Percentiles rank a stretch among this genome's conserved stretches.
These are phyloP conservation scores for Prochilodus magdalenae DNA, from an alignment of 2,113 vertebrate species.

Conservation along the genomic window DNA sequence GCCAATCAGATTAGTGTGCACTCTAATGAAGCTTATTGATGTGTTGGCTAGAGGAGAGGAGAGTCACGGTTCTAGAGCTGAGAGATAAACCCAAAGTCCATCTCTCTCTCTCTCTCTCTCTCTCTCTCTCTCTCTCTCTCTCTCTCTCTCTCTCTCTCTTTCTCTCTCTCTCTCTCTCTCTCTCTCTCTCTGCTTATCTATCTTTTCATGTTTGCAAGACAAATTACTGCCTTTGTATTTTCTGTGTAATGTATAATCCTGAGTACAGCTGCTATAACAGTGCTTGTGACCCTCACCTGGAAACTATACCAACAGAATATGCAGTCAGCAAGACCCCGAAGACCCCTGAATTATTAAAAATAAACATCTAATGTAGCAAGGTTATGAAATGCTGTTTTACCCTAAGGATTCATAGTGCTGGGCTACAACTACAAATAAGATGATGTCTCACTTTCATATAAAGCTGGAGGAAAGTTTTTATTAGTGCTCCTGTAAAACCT, in stretches of 20 bases:
- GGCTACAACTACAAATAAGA: too few species aligned
- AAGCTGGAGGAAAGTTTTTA: too few species aligned
- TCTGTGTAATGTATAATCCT: background rate
- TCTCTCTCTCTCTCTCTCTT: too few species aligned
- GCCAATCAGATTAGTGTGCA: constrained; percentile 65
- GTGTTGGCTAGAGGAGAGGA: constrained; percentile 11
- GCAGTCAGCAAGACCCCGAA: background rate
- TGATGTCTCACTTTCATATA: too few species aligned
- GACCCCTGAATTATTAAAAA: background rate
- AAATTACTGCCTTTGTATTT: background rate
- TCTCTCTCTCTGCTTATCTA: background rate
- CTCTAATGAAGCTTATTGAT: constrained; percentile 68
- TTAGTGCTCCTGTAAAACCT: too few species aligned
- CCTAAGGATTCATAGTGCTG: too few species aligned
- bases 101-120: too few species aligned
- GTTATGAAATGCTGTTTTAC: too few species aligned
- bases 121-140: too few species aligned
- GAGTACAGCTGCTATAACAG: too few species aligned
- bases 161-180: too few species aligned
- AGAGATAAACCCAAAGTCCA: constrained; percentile 49
- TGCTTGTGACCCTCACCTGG: too few species aligned
- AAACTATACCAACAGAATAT: background rate
- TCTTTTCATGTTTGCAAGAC: background rate
- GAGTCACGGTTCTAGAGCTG: constrained; percentile 26
- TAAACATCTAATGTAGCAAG: background rate